Conservation (phyloP, 1,140 invertebrate species). For the Solen grandis region DNA sequence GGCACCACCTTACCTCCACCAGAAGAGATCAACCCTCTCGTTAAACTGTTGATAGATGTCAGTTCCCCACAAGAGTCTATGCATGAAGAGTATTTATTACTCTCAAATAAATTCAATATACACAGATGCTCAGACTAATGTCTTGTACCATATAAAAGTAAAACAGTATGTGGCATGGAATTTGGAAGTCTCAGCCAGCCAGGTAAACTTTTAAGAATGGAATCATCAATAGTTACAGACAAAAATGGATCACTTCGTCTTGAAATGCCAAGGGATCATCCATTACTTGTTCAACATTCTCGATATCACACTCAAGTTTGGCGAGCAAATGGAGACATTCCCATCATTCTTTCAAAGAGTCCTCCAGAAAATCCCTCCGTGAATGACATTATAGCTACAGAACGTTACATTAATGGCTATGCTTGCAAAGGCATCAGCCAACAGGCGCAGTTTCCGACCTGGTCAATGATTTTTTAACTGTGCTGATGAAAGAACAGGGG, state of each 20-base stretch:
- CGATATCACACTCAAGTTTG: slow-evolving; percentile 55
- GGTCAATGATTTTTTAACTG: too few species aligned
- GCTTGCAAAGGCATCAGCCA: slow-evolving; percentile 51
- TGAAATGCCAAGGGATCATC: slow-evolving; percentile 57
- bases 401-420: slow-evolving; percentile 44
- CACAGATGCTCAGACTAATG: slow-evolving; percentile 54
- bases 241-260: slow-evolving; percentile 51
- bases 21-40: slow-evolving; percentile 44
- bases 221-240: slow-evolving; percentile 34
- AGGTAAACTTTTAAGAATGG: slow-evolving; percentile 22
- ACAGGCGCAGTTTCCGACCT: slow-evolving; percentile 53
- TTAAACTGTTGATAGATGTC: slow-evolving; percentile 57
- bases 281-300: slow-evolving; percentile 53
- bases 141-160: background rate
- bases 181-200: slow-evolving; percentile 27
- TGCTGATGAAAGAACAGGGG: background rate
- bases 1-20: slow-evolving; percentile 44
- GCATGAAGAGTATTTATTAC: slow-evolving; percentile 42
- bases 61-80: slow-evolving; percentile 47
- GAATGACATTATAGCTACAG: slow-evolving; percentile 44
- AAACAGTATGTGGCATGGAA: slow-evolving; percentile 47
- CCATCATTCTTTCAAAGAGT: slow-evolving; percentile 59
- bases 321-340: slow-evolving; percentile 62
- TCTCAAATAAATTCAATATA: slow-evolving; percentile 45
- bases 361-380: slow-evolving; percentile 59